A percentile compares a stretch with the other conserved stretches of the same genome.
phyloP scores from a whole-genome alignment of 2,797 vertebrate species.

The Acipenser oxyrinchus region DNA sequence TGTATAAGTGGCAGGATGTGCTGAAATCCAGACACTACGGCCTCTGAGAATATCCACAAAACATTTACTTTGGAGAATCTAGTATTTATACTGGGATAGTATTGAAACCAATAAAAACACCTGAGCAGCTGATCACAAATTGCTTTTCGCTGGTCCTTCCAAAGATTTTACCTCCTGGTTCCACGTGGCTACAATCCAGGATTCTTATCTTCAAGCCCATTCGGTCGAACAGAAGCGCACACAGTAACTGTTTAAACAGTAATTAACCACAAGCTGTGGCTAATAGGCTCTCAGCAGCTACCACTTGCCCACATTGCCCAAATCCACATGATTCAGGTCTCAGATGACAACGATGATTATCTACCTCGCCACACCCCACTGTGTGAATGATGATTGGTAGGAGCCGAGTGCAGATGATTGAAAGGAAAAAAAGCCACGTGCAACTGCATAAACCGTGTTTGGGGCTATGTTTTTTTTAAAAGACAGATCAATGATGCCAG shows the following conservation, averaged over 20 bases:
- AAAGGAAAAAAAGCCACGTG: background rate
- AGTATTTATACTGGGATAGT: background rate
- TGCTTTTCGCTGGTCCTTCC: background rate
- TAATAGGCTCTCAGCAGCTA: constrained; percentile 44
- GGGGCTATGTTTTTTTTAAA: too few species aligned
- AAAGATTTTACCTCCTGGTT: constrained; percentile 8
- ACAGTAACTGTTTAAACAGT: constrained; percentile 41
- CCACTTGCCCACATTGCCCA: constrained; percentile 31
- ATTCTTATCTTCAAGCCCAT: constrained; percentile 38
- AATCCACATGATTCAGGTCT: constrained; percentile 23
- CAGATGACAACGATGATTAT: constrained; percentile 23
- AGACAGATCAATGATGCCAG: too few species aligned
- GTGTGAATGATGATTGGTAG: constrained; percentile 29
- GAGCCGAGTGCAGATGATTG: constrained; percentile 22
- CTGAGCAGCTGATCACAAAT: background rate
- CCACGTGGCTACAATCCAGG: constrained; percentile 39
- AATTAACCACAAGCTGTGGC: constrained; percentile 50
- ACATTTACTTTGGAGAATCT: too few species aligned
- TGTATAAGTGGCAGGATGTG: too few species aligned
- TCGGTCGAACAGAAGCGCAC: constrained; percentile 46
- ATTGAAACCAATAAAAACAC: background rate
- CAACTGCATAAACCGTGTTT: too few species aligned
- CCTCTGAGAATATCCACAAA: constrained; percentile 16
- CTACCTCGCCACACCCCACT: constrained; percentile 29
- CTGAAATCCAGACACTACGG: constrained; percentile 3